Evolutionary conservation across 2,888 invertebrate species (phyloP).

Genomic region (Chelonus formosanus): DNA sequence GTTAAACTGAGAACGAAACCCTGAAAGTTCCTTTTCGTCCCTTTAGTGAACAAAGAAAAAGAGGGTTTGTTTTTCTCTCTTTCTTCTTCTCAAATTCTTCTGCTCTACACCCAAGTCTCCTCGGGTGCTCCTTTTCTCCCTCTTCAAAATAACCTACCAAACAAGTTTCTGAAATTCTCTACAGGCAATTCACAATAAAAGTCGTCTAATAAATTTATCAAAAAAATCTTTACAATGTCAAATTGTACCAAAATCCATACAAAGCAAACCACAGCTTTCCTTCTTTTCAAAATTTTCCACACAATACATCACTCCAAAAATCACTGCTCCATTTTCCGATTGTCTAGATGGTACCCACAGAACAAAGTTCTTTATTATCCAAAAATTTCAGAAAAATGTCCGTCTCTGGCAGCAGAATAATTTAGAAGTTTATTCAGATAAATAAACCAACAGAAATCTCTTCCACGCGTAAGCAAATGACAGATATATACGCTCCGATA

Average conservation of each 20-base stretch:
- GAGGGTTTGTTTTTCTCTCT: slow-evolving; percentile 15
- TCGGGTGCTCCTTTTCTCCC: slow-evolving; percentile 9
- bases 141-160: slow-evolving; percentile 29
- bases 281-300: slow-evolving; percentile 2
- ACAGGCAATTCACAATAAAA: slow-evolving; percentile 7
- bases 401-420: too few species aligned
- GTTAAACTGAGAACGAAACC: too few species aligned
- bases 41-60: slow-evolving; percentile 5
- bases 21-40: slow-evolving; percentile 9
- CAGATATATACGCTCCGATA: slow-evolving; percentile 56
- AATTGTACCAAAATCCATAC: background rate
- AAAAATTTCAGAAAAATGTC: too few species aligned
- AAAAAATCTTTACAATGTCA: background rate
- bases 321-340: background rate
- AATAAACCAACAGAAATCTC: background rate
- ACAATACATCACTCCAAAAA: too few species aligned
- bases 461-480: slow-evolving; percentile 9
- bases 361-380: too few species aligned
- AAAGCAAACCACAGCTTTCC: slow-evolving; percentile 1
- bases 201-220: slow-evolving; percentile 2
- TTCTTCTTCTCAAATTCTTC: slow-evolving; percentile 20
- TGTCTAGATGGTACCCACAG: background rate
- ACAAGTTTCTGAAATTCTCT: slow-evolving; percentile 24
- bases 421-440: too few species aligned
- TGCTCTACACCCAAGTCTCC: slow-evolving; percentile 19